A percentile compares a stretch with the other conserved stretches of the same genome.
Conservation (phyloP, 2,888 invertebrate genomes). For the Lamproptera curius region DNA sequence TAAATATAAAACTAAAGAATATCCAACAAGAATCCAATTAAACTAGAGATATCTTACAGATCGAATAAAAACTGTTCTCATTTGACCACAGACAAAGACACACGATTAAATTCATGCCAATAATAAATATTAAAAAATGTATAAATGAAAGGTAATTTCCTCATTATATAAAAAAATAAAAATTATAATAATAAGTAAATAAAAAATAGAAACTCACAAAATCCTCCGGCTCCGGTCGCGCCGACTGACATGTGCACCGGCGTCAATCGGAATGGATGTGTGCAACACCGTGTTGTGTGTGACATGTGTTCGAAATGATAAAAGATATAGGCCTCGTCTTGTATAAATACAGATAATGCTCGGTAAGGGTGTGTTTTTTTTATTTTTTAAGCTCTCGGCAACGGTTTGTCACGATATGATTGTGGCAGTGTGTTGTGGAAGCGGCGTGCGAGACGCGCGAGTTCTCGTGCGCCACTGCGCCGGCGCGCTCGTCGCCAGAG, state of each 20-base stretch:
- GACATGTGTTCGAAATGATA: constrained; percentile 22
- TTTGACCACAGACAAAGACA: too few relatives aligned
- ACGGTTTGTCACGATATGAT: constrained; percentile 23
- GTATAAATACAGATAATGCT: neutral
- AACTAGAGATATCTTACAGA: constrained; percentile 2
- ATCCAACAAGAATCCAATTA: constrained; percentile 12
- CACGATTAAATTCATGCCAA: too few relatives aligned
- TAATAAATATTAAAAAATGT: too few relatives aligned
- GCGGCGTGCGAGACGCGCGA: constrained; percentile 62
- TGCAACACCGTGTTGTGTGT: constrained; percentile 23
- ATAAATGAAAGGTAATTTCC: too few relatives aligned
- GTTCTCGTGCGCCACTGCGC: constrained; percentile 59
- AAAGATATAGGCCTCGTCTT: constrained; percentile 1
- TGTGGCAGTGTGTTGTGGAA: constrained; percentile 26
- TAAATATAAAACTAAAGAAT: neutral
- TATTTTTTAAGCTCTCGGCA: neutral
- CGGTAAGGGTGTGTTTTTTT: neutral
- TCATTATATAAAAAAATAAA: too few relatives aligned
- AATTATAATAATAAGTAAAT: too few relatives aligned
- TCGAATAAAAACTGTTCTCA: constrained; percentile 5
- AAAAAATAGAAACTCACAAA: constrained; percentile 13
- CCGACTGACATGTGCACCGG: constrained; percentile 19
- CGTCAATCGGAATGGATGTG: constrained; percentile 13
- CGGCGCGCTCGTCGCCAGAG: constrained; percentile 40
- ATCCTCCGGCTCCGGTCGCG: constrained; percentile 11